Conservation (phyloP, 1,140 invertebrate genomes). For the Platorchestia sp. region DNA sequence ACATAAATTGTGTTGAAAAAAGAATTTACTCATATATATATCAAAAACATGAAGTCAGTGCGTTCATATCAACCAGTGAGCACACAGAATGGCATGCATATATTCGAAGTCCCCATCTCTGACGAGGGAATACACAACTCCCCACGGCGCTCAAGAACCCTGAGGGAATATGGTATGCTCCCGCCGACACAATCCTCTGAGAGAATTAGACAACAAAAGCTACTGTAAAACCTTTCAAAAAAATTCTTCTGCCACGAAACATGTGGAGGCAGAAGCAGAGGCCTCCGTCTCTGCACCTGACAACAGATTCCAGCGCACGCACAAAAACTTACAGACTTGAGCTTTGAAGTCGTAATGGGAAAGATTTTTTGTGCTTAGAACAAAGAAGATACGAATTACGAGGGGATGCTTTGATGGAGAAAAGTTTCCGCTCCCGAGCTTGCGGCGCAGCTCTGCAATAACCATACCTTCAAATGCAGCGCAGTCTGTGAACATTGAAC, state of each 20-base stretch:
- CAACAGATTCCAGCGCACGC: conserved; percentile 55
- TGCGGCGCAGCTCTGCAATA: not conserved
- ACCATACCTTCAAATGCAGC: conserved; percentile 48
- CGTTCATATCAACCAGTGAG: too few species aligned
- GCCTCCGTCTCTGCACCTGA: conserved; percentile 40
- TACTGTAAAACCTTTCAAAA: not conserved
- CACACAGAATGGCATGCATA: too few species aligned
- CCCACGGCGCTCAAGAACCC: not conserved
- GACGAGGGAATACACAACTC: not conserved
- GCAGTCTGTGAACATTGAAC: not conserved
- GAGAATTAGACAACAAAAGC: not conserved
- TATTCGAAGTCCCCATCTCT: too few species aligned
- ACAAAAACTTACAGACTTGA: conserved; percentile 35
- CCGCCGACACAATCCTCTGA: not conserved
- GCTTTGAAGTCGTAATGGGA: conserved; percentile 49
- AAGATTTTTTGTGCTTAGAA: not conserved
- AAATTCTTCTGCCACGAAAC: not conserved
- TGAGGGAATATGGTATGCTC: not conserved
- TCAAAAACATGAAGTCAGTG: too few species aligned
- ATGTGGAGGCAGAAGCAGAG: not conserved
- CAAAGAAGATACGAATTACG: conserved; percentile 51
- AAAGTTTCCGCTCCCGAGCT: not conserved
- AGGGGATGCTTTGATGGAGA: conserved; percentile 8
- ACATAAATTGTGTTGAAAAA: too few species aligned
- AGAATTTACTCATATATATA: too few species aligned